A percentile compares a stretch with the other conserved stretches of the same genome.
Evolutionary conservation across 1,140 invertebrate genomes (phyloP).

Genomic region (Asbolus verrucosus): DNA sequence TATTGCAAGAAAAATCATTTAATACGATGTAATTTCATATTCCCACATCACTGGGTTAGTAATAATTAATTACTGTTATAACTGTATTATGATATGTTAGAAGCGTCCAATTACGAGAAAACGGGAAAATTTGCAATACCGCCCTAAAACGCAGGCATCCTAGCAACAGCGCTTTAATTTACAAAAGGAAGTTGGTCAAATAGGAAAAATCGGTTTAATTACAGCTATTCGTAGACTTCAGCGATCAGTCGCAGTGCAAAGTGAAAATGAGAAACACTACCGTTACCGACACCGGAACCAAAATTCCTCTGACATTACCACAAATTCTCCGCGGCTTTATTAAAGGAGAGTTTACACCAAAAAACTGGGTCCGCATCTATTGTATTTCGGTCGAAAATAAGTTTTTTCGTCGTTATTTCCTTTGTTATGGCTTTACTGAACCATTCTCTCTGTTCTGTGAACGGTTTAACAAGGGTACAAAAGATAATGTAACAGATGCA

Average conservation of each 20-base stretch:
- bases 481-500: no score
- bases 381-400: no score
- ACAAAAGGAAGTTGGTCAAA: slow-evolving; percentile 1
- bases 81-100: no score
- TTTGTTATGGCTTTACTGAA: no score
- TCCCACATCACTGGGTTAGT: neutral
- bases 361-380: no score
- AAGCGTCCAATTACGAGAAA: neutral
- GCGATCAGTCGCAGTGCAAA: neutral
- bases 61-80: slow-evolving; percentile 22
- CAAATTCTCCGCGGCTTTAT: no score
- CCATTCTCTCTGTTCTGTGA: no score
- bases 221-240: neutral
- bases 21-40: slow-evolving; percentile 4
- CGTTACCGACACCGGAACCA: slow-evolving; percentile 8
- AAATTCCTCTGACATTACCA: neutral
- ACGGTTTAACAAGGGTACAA: no score
- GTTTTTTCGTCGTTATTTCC: no score
- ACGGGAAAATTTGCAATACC: neutral
- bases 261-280: slow-evolving; percentile 15
- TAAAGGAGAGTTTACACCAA: no score
- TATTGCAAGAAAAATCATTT: neutral
- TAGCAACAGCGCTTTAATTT: slow-evolving; percentile 10
- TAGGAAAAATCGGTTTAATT: neutral
- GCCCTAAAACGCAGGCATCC: no score